Evolutionary conservation across 2,888 invertebrate genomes (phyloP), one percentile per base, ranked within the genome.

Genomic region (Pharmacophagus antenor): DNA sequence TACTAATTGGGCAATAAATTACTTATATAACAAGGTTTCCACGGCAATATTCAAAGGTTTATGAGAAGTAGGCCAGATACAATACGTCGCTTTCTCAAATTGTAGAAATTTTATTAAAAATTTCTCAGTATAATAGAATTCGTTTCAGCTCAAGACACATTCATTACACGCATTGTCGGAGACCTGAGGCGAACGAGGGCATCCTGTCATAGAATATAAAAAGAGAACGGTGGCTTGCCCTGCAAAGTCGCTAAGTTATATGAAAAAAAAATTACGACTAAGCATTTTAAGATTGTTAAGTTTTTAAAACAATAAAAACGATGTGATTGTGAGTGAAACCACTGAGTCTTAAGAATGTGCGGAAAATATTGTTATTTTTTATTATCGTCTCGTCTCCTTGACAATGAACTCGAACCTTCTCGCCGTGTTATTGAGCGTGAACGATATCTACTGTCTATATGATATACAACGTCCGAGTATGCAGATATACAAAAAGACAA

Each of bases 51-150:
- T 52, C 18, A 58, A 37, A 58, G 47, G 41, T 47, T 50, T 12
- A 44, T 44, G 54, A 18, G 44, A 59, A 59, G 50, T 51, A 46
- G 46, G 31, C 21, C 46, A 23, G 44, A 46, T 17, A 51, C 50
- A 60, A 60, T 60, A 47, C 37, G 22, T 44, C n/a, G 25, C 49
- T 55, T 18, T 41, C 27, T 27, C 44, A 23, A 23, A 47, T 25
- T 46, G 25, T 51, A 56, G 47, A 22, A 61, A 27, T 48, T 46
- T 12, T 53, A 52, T 56, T 51, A 56, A 31, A 56, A n/a, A 52
- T 52, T 61, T 56, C 56, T 21, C 52, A 56, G 52, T 53, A 53
- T 61, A 53, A 52, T 44, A 52, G 41, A 56, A 56, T 56, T 27
- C 42, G 56, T 31, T 53, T 41, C 42, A 44, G 48, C 41, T 27